These are phyloP conservation scores for Acanthurus lineatus DNA, from an alignment of 2,797 vertebrate species.

Conservation along the genomic window DNA sequence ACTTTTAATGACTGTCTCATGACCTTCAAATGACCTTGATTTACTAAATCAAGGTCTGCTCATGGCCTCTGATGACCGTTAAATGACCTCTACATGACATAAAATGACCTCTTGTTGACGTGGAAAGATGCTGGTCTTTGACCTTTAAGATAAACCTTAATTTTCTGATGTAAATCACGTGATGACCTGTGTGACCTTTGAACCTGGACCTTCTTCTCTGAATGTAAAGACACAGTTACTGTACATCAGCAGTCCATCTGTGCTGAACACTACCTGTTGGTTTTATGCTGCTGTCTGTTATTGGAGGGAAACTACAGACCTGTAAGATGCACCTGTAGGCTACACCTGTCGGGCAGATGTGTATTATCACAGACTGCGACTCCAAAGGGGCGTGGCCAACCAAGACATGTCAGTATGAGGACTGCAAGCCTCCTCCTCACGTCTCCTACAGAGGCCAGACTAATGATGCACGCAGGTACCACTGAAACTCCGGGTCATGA, in stretches of 20 bases:
- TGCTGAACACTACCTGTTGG: slow-evolving; percentile 17
- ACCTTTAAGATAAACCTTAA: slow-evolving; percentile 12
- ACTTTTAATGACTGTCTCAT: background rate
- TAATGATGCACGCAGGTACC: background rate
- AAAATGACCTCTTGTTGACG: background rate
- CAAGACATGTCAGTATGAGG: background rate
- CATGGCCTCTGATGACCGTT: too few relatives aligned
- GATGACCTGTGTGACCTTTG: slow-evolving; percentile 6
- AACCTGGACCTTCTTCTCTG: slow-evolving; percentile 3
- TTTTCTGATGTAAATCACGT: background rate
- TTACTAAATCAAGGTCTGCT: too few relatives aligned
- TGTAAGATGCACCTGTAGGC: slow-evolving; percentile 21
- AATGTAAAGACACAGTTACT: slow-evolving; percentile 39
- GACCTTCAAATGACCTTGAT: background rate
- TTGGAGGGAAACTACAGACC: background rate
- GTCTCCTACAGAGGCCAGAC: too few relatives aligned
- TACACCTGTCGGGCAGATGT: slow-evolving; percentile 1
- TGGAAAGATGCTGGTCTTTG: background rate
- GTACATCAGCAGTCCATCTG: slow-evolving; percentile 22
- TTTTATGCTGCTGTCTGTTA: background rate
- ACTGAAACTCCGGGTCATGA: background rate
- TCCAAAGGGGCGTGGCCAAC: background rate
- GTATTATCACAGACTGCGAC: background rate
- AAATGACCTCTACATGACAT: background rate
- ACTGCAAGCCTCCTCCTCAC: background rate